These are phyloP conservation scores for Lasioglossum zephyrum DNA, from an alignment of 2,888 invertebrate species.

Conservation along the genomic window DNA sequence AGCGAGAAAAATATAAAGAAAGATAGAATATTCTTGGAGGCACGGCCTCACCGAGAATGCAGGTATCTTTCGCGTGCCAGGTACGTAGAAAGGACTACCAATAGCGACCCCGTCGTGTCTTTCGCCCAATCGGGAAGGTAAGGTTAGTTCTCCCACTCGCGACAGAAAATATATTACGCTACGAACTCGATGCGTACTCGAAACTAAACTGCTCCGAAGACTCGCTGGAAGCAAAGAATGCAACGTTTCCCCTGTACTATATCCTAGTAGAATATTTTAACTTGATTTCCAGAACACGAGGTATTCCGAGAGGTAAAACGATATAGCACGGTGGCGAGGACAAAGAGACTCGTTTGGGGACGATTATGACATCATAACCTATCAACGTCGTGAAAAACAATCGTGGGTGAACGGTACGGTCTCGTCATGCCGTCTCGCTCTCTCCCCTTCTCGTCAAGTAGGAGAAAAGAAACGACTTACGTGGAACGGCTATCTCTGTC, in stretches of 20 bases:
- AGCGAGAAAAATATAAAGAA: neutral
- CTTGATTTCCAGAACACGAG: neutral
- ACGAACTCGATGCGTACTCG: neutral
- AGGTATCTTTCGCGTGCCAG: constrained; percentile 46
- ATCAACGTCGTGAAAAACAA: constrained; percentile 42
- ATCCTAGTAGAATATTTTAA: neutral
- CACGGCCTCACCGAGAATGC: constrained; percentile 14
- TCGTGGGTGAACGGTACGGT: neutral
- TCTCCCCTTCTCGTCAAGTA: neutral
- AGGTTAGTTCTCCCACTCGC: constrained; percentile 55
- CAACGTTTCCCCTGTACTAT: too few species aligned
- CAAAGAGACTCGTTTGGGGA: constrained; percentile 43
- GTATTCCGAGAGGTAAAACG: neutral
- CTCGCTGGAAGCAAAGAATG: neutral
- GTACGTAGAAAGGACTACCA: constrained; percentile 58
- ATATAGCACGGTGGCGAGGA: constrained; percentile 24
- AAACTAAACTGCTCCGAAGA: constrained; percentile 13
- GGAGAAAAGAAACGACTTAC: neutral
- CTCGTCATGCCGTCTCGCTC: neutral
- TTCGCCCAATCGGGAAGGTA: constrained; percentile 53
- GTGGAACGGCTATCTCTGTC: neutral
- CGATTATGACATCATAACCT: constrained; percentile 59
- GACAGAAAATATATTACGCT: constrained; percentile 49
- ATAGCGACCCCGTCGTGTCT: constrained; percentile 58
- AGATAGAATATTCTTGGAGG: neutral